phyloP scores from a whole-genome alignment of 1,140 invertebrate genomes.

The Rhyacophila brunnea region DNA sequence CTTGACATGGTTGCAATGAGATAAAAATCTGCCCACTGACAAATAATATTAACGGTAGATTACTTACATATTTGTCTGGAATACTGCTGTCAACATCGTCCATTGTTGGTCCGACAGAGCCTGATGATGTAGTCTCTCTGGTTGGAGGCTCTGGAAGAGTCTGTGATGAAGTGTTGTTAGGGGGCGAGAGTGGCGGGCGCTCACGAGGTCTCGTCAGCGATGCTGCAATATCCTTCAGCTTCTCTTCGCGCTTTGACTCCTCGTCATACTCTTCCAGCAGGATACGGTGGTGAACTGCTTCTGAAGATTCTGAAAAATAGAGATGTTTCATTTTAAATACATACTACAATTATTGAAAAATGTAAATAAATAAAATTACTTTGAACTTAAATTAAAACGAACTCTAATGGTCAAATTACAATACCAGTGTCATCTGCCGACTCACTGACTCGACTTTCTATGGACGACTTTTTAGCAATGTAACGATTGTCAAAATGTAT shows the following conservation, averaged over 20 bases:
- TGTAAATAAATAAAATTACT: too few relatives aligned
- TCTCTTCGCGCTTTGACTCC: slow-evolving; percentile 63
- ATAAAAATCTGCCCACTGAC: too few relatives aligned
- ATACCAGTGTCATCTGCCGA: too few relatives aligned
- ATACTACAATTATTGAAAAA: too few relatives aligned
- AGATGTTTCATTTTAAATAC: too few relatives aligned
- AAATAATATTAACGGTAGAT: background rate
- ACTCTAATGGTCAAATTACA: too few relatives aligned
- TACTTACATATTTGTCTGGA: slow-evolving; percentile 52
- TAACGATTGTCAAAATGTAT: too few relatives aligned
- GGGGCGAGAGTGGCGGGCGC: slow-evolving; percentile 45
- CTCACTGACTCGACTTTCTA: too few relatives aligned
- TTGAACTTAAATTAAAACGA: too few relatives aligned
- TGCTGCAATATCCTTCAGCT: slow-evolving; percentile 71
- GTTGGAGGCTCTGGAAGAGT: slow-evolving; percentile 44
- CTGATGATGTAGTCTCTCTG: slow-evolving; percentile 45
- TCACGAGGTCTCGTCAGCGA: slow-evolving; percentile 64
- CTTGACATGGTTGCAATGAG: too few relatives aligned
- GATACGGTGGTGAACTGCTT: slow-evolving; percentile 37
- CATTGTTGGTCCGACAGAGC: background rate
- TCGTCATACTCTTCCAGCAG: slow-evolving; percentile 55
- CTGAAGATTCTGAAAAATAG: slow-evolving; percentile 37
- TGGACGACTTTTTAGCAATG: too few relatives aligned
- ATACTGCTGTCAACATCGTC: slow-evolving; percentile 43
- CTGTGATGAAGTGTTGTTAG: slow-evolving; percentile 33